phyloP scores from a whole-genome alignment of 2,113 vertebrate genomes.

The Hydrolagus affinis region DNA sequence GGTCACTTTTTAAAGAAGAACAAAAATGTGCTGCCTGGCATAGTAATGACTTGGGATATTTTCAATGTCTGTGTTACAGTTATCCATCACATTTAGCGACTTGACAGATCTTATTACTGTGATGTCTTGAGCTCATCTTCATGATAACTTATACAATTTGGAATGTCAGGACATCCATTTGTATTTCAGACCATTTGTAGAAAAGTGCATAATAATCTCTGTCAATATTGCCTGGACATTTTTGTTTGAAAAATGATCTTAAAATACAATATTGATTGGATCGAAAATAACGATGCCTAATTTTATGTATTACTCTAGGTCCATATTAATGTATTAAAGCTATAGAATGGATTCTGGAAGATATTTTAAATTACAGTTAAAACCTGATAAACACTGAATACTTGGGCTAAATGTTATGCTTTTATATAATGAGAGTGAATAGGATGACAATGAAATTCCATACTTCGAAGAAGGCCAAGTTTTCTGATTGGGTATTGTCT shows the following conservation, averaged over 20 bases:
- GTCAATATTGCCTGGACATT: background rate
- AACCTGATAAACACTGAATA: slow-evolving; percentile 18
- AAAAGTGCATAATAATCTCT: slow-evolving; percentile 15
- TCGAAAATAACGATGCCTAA: background rate
- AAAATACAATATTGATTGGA: slow-evolving; percentile 7
- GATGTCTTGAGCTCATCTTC: slow-evolving; percentile 18
- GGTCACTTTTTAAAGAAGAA: background rate
- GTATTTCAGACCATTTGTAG: slow-evolving; percentile 17
- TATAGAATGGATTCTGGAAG: slow-evolving; percentile 24
- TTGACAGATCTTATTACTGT: slow-evolving; percentile 24
- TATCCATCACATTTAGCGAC: slow-evolving; percentile 28
- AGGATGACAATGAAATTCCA: slow-evolving; percentile 8
- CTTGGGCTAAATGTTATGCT: slow-evolving; percentile 19
- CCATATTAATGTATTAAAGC: background rate
- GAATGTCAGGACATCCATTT: slow-evolving; percentile 14
- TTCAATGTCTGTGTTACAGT: slow-evolving; percentile 17
- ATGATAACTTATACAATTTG: slow-evolving; percentile 4
- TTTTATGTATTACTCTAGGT: background rate
- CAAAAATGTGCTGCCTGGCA: background rate
- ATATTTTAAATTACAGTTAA: background rate
- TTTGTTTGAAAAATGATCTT: slow-evolving; percentile 6
- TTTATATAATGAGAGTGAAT: slow-evolving; percentile 13
- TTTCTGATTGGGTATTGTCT: background rate
- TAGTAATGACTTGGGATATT: slow-evolving; percentile 5
- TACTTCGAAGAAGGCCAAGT: slow-evolving; percentile 7